Conservation (phyloP, 1,140 invertebrate genomes). For the Calephelis virginiensis region DNA sequence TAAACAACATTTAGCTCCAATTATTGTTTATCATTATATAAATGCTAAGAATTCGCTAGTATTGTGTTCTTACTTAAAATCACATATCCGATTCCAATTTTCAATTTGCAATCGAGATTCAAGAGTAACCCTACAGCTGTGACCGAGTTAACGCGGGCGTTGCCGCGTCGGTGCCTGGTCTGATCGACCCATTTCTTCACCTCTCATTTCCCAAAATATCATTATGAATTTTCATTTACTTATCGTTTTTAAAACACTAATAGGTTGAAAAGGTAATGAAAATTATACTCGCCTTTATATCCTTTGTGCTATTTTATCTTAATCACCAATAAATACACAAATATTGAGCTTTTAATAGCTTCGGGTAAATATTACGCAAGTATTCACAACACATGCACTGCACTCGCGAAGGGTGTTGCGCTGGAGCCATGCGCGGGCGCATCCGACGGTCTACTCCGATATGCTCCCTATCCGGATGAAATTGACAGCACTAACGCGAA, state of each 20-base stretch:
- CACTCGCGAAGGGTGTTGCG: constrained; percentile 41
- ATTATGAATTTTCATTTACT: constrained; percentile 48
- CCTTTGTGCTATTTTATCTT: neutral
- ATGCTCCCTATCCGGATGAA: constrained; percentile 73
- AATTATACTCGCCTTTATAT: neutral
- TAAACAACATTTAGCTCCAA: too few species aligned
- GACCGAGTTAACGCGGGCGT: constrained; percentile 70
- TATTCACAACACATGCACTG: constrained; percentile 24
- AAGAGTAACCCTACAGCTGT: constrained; percentile 44
- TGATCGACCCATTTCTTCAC: constrained; percentile 69
- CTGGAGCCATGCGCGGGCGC: constrained; percentile 24
- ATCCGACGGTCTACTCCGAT: constrained; percentile 37
- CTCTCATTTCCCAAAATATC: constrained; percentile 75
- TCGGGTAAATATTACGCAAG: constrained; percentile 42
- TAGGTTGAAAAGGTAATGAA: neutral
- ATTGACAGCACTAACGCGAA: constrained; percentile 70
- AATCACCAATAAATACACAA: neutral
- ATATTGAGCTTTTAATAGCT: constrained; percentile 2
- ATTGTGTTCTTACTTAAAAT: too few species aligned
- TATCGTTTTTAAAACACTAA: constrained; percentile 16
- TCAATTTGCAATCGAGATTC: too few species aligned
- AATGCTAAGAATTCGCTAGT: too few species aligned
- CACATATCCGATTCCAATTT: too few species aligned
- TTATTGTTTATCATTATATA: too few species aligned
- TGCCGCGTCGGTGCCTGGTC: constrained; percentile 53